phyloP scores from a whole-genome alignment of 2,888 invertebrate genomes.

The Drosophila atripex region DNA sequence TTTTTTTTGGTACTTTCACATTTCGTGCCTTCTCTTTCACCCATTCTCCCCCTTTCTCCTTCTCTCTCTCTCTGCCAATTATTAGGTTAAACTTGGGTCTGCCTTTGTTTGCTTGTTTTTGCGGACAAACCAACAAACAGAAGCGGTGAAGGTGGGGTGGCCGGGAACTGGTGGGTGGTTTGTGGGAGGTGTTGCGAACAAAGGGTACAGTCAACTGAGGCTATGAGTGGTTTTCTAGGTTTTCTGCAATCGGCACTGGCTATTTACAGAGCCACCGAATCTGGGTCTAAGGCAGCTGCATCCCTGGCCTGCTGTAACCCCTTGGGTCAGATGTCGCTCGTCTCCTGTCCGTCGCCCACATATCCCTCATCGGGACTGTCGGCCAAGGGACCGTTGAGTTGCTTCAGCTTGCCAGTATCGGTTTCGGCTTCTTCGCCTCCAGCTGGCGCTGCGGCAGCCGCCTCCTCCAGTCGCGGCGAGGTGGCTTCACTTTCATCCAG shows the following conservation, averaged over 20 bases:
- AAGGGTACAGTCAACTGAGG: slow-evolving; percentile 25
- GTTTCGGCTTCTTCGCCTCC: slow-evolving; percentile 28
- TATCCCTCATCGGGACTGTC: slow-evolving; percentile 95
- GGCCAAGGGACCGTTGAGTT: slow-evolving; percentile 85
- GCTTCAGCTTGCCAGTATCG: slow-evolving; percentile 83
- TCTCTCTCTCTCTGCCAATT: slow-evolving; percentile 27
- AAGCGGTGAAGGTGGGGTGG: neutral
- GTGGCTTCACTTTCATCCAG: slow-evolving; percentile 82
- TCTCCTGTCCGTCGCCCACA: slow-evolving; percentile 89
- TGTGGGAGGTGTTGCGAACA: neutral
- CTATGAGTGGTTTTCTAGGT: slow-evolving; percentile 35
- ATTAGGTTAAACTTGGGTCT: slow-evolving; percentile 45
- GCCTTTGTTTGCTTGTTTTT: slow-evolving; percentile 37
- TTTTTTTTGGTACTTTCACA: slow-evolving; percentile 13
- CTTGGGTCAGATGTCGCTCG: slow-evolving; percentile 88
- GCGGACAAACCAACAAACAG: slow-evolving; percentile 25
- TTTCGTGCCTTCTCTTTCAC: neutral
- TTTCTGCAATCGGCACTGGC: slow-evolving; percentile 39
- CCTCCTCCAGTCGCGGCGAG: slow-evolving; percentile 70
- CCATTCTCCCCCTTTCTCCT: neutral
- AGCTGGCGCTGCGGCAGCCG: slow-evolving; percentile 38
- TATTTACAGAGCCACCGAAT: slow-evolving; percentile 82
- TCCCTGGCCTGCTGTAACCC: slow-evolving; percentile 42
- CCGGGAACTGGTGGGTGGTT: neutral
- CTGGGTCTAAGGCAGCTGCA: slow-evolving; percentile 77